Evolutionary conservation across 2,113 vertebrate species (phyloP).

Genomic region (Chloroceryle aenea): DNA sequence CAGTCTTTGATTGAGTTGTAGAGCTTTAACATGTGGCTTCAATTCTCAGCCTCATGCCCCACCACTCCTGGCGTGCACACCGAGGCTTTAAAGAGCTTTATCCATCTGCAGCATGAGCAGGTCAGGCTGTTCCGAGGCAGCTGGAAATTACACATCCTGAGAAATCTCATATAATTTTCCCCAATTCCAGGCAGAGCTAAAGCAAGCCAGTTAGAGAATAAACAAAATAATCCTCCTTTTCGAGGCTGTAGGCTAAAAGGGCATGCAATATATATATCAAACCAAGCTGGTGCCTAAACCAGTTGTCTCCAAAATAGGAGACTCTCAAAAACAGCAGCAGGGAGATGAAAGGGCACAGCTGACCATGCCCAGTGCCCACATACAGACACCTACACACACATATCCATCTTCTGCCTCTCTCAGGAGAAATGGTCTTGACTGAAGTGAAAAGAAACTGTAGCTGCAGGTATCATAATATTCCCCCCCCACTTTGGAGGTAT

Average conservation of each 20-base stretch:
- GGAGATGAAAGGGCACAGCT: not conserved
- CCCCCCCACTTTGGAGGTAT: not conserved
- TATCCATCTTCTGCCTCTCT: not conserved
- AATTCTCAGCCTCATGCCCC: not conserved
- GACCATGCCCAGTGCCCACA: fast-evolving
- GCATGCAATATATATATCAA: not conserved
- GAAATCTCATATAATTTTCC: not conserved
- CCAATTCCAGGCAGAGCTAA: not conserved
- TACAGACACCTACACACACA: fast-evolving
- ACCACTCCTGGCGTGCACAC: not conserved
- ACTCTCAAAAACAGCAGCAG: not conserved
- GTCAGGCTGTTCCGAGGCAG: not conserved
- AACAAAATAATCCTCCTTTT: not conserved
- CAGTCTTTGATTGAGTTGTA: not conserved
- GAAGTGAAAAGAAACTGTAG: not conserved
- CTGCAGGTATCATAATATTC: not conserved
- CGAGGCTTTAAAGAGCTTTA: not conserved
- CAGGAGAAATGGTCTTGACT: not conserved
- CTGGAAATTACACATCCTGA: not conserved
- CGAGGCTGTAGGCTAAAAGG: not conserved
- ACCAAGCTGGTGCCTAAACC: not conserved
- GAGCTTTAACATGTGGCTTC: not conserved
- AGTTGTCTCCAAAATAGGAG: not conserved
- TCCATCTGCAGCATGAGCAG: not conserved
- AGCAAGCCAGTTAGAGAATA: not conserved